Base-by-base conservation (phyloP, 2,888 invertebrate genomes). In the Hirtodrosophila trivittata region DNA sequence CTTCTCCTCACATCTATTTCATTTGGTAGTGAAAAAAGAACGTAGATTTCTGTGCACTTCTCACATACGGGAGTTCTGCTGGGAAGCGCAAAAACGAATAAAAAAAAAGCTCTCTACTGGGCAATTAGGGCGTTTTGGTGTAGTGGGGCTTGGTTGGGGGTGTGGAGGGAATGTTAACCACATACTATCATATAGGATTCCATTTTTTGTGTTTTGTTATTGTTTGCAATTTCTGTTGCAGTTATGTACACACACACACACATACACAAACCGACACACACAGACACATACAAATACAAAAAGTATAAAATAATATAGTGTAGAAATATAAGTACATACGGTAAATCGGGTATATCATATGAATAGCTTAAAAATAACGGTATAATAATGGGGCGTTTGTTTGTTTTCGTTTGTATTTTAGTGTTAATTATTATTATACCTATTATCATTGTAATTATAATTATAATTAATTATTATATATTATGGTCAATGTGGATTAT, bases 191-290 rank as follows among this genome's bases (percentile, higher is more conserved):
- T 33, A 21, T 21, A 21, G 2, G 5, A 3, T 32, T 21, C 32
- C 21, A 45, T 28, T 25, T 35, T 32, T 37, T 45, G 9, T 10
- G 30, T 43, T 49, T 71, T 71, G 56, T 70, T 70, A 54, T 72
- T 70, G 56, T 54, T 67, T 70, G 72, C 67, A 72, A 58, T 67
- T 63, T 67, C 42, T 72, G 67, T 42, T 72, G 56, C 63, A 64
- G 39, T 51, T 62, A 38, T 59, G 8, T 26, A 35, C 41, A 62
- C 62, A 39, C 32, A 43, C 30, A 52, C 51, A 58, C 16, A 66
- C 38, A 64, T 7, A 30, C 30, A 16, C 9, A 37, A 7, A 13
- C n/a, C 12, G 12, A 46, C 39, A 45, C 12, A 39, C 49, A 50
- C 14, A 30, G 28, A 46, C 4, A 43, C 21, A 50, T 42, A 66